Evolutionary conservation across 2,113 vertebrate species (phyloP), one percentile per base, ranked within the genome.

Genomic region (Nyctibius bracteatus): DNA sequence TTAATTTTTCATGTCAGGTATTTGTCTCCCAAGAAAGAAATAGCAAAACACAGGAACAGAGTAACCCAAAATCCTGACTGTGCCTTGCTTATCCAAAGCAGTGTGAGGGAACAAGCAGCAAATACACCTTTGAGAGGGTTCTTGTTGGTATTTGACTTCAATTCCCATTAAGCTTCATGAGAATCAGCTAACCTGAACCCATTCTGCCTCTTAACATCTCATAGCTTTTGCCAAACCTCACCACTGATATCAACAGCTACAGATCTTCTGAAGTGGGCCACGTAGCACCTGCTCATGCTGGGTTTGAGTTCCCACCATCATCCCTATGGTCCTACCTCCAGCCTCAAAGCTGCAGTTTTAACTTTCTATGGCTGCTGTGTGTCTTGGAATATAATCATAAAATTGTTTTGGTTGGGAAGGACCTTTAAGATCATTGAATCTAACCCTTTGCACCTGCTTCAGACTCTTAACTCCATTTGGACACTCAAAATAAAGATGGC

Each of bases 271-370:
- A 71, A 54, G 1, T 3, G 6, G 20, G 37, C n/a, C 41, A 25
- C 0, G 0, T 33, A 44, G 27, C 31, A 21, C 13, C 28, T 46
- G 22, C 71, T 59, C 4, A 5, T 15, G 35, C 23, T 58, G 58
- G 11, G 17, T 58, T 91, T 66, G 81, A n/a, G 23, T 49, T 54
- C 52, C 25, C 25, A 43, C 21, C 12, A 0, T 3, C 7, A 41
- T 30, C 28, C 12, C 27, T 16, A 1, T 0, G 5, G 14, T 61
- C 41, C 33, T 52, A 21, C 6, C n/a, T n/a, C n/a, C n/a, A n/a
- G n/a, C n/a, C 21, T 81, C 31, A 22, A 71, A 79, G 12, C 51
- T 47, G 22, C 28, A 3, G 5, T 6, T 31, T 33, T 22, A 52
- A 13, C 23, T 79, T 46, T 11, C 18, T 33, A 2, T 3, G 12